phyloP scores from a whole-genome alignment of 2,888 invertebrate species.

The Phalangium opilio region DNA sequence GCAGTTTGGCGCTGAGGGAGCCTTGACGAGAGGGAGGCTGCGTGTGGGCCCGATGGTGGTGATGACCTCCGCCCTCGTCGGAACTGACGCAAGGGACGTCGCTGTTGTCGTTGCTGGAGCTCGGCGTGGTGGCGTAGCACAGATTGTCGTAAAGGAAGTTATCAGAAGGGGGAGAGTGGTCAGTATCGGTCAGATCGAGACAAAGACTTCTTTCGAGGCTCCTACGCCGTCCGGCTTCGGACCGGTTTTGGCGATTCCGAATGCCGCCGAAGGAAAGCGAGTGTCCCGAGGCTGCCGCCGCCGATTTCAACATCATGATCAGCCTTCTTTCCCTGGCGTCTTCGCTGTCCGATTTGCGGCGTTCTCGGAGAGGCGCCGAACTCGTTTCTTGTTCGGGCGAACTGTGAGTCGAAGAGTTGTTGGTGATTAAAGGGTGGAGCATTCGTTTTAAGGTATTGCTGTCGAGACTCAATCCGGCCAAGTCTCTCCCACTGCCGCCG shows the following conservation, averaged over 20 bases:
- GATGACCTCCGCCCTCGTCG: conserved; percentile 12
- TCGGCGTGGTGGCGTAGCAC: conserved; percentile 86
- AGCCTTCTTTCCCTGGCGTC: conserved; percentile 7
- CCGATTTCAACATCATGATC: conserved; percentile 25
- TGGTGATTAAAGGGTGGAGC: conserved; percentile 72
- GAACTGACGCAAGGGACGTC: conserved; percentile 17
- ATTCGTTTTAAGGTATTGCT: conserved; percentile 78
- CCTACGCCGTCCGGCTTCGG: conserved; percentile 20
- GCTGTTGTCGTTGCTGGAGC: conserved; percentile 61
- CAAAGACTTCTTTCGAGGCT: conserved; percentile 38
- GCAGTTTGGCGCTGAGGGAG: conserved; percentile 33
- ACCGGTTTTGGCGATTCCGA: conserved; percentile 19
- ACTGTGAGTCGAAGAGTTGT: conserved; percentile 40
- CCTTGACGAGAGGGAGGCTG: too few relatives aligned
- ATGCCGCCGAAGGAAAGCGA: too few relatives aligned
- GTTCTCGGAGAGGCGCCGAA: conserved; percentile 2
- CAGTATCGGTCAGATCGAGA: conserved; percentile 47
- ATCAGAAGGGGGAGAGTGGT: conserved; percentile 69
- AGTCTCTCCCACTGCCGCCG: conserved; percentile 26
- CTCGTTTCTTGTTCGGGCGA: conserved; percentile 11
- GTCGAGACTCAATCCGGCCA: conserved; percentile 41
- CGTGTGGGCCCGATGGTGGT: not conserved
- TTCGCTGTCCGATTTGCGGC: conserved; percentile 26
- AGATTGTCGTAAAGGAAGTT: conserved; percentile 89
- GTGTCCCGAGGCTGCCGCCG: conserved; percentile 16